Evolutionary conservation across 1,140 invertebrate species (phyloP).

Genomic region (Eurosta solidaginis): DNA sequence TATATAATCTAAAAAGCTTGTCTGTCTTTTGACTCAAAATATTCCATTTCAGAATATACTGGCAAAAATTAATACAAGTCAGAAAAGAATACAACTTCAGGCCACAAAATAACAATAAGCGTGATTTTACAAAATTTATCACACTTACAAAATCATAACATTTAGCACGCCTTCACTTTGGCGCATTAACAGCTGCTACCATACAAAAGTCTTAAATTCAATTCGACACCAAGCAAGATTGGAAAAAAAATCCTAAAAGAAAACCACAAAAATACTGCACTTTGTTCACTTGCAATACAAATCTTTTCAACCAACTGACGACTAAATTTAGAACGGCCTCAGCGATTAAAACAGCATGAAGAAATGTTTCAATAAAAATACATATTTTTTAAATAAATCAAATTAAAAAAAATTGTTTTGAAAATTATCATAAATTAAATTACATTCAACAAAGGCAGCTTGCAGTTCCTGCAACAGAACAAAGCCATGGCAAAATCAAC

Average conservation of each 20-base stretch:
- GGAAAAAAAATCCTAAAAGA: not conserved
- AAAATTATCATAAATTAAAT: conserved; percentile 25
- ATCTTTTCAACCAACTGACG: not conserved
- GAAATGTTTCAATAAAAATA: too few relatives aligned
- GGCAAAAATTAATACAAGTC: too few relatives aligned
- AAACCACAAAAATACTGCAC: not conserved
- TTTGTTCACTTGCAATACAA: not conserved
- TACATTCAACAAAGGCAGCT: not conserved
- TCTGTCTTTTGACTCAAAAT: too few relatives aligned
- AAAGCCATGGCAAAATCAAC: not conserved
- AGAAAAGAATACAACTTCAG: too few relatives aligned
- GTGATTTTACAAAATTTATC: not conserved
- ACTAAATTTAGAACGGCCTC: conserved; percentile 2
- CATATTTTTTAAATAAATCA: not conserved
- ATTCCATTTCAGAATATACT: too few relatives aligned
- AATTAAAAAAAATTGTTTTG: not conserved
- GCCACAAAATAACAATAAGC: too few relatives aligned
- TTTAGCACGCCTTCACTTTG: conserved; percentile 24
- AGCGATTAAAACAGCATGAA: not conserved
- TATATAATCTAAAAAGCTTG: too few relatives aligned
- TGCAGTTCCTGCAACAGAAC: conserved; percentile 24
- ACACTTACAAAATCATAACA: conserved; percentile 6
- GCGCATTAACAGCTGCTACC: conserved; percentile 17
- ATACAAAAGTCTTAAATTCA: not conserved
- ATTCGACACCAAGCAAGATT: not conserved